These are phyloP conservation scores for Drosophila kurseongensis DNA, from an alignment of 1,140 invertebrate species.

Conservation along the genomic window DNA sequence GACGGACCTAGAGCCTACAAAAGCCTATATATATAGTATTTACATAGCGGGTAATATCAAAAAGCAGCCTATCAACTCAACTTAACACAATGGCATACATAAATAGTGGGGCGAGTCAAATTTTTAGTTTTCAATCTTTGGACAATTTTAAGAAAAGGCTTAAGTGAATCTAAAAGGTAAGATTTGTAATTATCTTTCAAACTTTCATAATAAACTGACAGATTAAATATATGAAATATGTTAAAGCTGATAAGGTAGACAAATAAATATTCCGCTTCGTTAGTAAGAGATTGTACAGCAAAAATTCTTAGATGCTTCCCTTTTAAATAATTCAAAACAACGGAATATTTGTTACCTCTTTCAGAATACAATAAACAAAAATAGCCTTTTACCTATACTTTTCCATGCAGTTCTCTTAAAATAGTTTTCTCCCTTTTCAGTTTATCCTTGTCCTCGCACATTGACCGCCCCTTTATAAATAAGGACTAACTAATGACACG, in stretches of 20 bases:
- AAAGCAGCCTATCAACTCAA: constrained; percentile 47
- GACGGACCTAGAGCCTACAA: constrained; percentile 38
- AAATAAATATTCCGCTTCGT: background rate
- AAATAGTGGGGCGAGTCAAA: constrained; percentile 14
- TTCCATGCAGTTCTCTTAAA: background rate
- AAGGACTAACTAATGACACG: constrained; percentile 30
- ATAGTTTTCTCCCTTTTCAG: background rate
- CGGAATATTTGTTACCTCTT: no score
- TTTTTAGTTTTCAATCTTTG: constrained; percentile 3
- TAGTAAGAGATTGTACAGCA: background rate
- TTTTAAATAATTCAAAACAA: no score
- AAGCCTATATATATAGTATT: constrained; percentile 39
- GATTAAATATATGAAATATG: background rate
- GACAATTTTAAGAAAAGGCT: background rate
- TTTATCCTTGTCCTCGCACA: background rate
- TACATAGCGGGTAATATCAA: constrained; percentile 41
- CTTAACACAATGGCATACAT: constrained; percentile 50
- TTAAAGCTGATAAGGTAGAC: background rate
- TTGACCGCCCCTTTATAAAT: constrained; percentile 29
- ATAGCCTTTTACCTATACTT: background rate
- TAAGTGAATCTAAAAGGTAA: background rate
- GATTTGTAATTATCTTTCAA: background rate
- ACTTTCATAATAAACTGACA: background rate
- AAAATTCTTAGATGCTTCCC: background rate
- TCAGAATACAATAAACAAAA: background rate